Conservation (phyloP, 2,113 vertebrate species). For the Sander vitreus region DNA sequence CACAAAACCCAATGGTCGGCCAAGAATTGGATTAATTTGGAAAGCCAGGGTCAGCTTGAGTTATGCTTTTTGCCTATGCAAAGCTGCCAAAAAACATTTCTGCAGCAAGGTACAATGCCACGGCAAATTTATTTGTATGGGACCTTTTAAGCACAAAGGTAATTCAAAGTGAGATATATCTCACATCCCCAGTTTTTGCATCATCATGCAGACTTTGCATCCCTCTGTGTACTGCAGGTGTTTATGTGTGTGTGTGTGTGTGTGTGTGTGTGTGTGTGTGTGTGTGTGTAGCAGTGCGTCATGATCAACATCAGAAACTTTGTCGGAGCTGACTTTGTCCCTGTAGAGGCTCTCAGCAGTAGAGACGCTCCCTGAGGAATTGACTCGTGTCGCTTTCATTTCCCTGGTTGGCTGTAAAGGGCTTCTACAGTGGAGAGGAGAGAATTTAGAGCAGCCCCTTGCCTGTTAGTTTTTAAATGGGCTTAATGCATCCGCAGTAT, state of each 20-base stretch:
- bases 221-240: conserved; percentile 36
- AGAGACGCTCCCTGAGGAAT: conserved; percentile 40
- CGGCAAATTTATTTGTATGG: conserved; percentile 40
- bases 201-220: conserved; percentile 6
- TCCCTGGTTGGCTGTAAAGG: conserved; percentile 51
- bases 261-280: neutral
- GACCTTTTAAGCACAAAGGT: conserved; percentile 60
- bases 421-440: conserved; percentile 38
- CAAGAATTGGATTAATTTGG: neutral
- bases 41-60: conserved; percentile 1
- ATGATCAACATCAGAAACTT: conserved; percentile 22
- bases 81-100: conserved; percentile 6
- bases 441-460: conserved; percentile 57
- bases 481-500: conserved; percentile 53
- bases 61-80: neutral
- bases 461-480: conserved; percentile 53
- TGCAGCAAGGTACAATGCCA: conserved; percentile 2
- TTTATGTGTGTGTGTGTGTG: neutral
- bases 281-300: too few relatives aligned
- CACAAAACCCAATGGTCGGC: neutral
- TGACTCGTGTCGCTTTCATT: conserved; percentile 60
- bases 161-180: conserved; percentile 52
- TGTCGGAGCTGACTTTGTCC: conserved; percentile 41
- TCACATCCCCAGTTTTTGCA: conserved; percentile 35
- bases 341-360: conserved; percentile 33